A percentile compares a stretch with the other conserved stretches of the same genome.
These are phyloP conservation scores for Parazoanthus swiftii DNA, from an alignment of 92 coral and sea anemone genomes.

Conservation along the genomic window DNA sequence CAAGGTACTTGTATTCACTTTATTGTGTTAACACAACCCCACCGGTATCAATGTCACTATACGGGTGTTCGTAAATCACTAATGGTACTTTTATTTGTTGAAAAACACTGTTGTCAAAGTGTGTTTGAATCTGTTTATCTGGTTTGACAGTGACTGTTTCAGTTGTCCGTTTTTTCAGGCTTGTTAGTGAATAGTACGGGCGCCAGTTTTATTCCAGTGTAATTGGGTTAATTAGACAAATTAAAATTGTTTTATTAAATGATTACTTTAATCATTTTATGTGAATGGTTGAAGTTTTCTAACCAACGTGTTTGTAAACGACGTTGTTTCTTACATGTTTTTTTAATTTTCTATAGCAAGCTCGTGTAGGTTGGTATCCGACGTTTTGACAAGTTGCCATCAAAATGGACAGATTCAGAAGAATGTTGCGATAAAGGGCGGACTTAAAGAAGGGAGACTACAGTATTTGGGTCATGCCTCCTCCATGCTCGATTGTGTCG, in stretches of 20 bases:
- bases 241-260: background rate
- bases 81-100: background rate
- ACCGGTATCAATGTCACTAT: conserved; percentile 23
- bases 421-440: conserved; percentile 6
- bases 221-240: conserved; percentile 32
- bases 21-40: background rate
- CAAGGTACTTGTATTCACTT: conserved; percentile 38
- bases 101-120: background rate
- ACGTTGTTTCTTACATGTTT: background rate
- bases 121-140: background rate
- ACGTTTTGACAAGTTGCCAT: conserved; percentile 6
- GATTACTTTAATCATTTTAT: background rate
- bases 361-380: background rate
- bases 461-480: conserved; percentile 44
- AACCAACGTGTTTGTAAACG: background rate
- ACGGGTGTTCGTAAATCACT: conserved; percentile 16
- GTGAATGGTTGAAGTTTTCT: background rate
- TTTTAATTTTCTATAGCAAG: conserved; percentile 4
- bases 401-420: conserved; percentile 19
- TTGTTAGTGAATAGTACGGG: background rate
- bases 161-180: background rate
- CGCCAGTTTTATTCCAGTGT: background rate
- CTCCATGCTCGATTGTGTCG: conserved; percentile 49
- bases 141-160: background rate
- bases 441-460: background rate